Evolutionary conservation across 2,888 invertebrate genomes (phyloP), one percentile per base, ranked within the genome.

Genomic region (Polietes domitor): DNA sequence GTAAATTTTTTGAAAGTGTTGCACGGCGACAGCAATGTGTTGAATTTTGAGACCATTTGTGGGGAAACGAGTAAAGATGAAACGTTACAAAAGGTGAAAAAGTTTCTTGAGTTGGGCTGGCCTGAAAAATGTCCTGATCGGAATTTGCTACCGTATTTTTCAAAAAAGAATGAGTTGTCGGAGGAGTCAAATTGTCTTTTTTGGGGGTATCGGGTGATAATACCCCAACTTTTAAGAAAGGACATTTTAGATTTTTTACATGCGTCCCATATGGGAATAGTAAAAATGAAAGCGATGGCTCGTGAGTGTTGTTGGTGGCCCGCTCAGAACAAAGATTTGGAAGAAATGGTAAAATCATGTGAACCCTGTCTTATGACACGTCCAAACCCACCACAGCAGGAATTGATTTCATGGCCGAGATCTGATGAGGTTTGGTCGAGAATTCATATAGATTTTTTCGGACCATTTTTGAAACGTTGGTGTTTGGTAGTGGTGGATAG

Each of bases 251-350:
- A 63, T 63, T 63, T 63, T 41, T 70, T 70, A 17, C 70, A 70
- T 70, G 17, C 70, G 9, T 21, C 43, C 21, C 70, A 70, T 24
- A 63, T 63, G 63, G 86, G 87, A 5, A 85, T 87, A 19, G 68
- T 72, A 15, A 85, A 86, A 50, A 85, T 84, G 75, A 86, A 86
- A 47, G 63, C 81, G 4, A 80, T 83, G 79, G 86, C 87, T 5
- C 61, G 85, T 55, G 86, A 87, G 81, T 86, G 86, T 61, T 87
- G 87, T 74, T 88, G 88, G 84, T 88, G 88, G 85, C 87, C 89
- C 43, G 55, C 82, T n/a, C 73, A 87, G 7, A 41, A 80, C 28
- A 77, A 72, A 50, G 86, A 88, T 17, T 81, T 88, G 19, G 87
- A 89, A 85, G 85, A 86, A 9, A 12, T 82, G 15, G 77, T 77